Evolutionary conservation across 1,140 invertebrate genomes (phyloP), one percentile per base, ranked within the genome.

Genomic region (Arctopsyche grandis): DNA sequence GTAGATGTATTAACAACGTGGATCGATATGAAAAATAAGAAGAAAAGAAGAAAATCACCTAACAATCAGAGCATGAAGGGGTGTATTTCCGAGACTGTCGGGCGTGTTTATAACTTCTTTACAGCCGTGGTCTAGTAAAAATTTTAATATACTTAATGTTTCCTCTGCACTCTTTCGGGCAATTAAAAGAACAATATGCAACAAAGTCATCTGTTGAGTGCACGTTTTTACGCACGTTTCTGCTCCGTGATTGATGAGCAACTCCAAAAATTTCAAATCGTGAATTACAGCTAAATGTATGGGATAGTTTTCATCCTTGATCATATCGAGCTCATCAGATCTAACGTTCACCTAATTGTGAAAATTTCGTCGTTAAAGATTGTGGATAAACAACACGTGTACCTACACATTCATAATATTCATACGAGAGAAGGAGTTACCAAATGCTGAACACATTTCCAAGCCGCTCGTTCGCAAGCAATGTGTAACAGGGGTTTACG

Each of bases 251-350:
- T 88, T 87, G 48, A 93, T 92, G 19, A 93, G 85, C 43, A 93
- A 84, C 83, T 93, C 91, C 5, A 93, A 85, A 84, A 93, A 93
- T 80, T 91, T 91, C 43, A 90, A 88, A 80, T 93, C 91, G 83
- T 93, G 92, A 26, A 93, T 86, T 5, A 91, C 91, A 0, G 92
- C 93, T 83, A 93, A 92, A 84, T 94, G 93, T 71, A 94, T 93
- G 5, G 93, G 93, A 86, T 92, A 93, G 84, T 93, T 93, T 87
- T 94, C 93, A 84, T 94, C 93, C 86, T 92, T 93, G 69, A 93
- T 91, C 63, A 92, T 89, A 84, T 94, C 93, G 12, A 94, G 92
- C 85, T 94, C 93, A 81, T 93, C 92, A 26, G 90, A 90, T 48
- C 93, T 87, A 69, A 83, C 82, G 56, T 81, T 83, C 10, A 83